Evolutionary conservation across 2,113 vertebrate genomes (phyloP).

Genomic region (Cettia cetti): DNA sequence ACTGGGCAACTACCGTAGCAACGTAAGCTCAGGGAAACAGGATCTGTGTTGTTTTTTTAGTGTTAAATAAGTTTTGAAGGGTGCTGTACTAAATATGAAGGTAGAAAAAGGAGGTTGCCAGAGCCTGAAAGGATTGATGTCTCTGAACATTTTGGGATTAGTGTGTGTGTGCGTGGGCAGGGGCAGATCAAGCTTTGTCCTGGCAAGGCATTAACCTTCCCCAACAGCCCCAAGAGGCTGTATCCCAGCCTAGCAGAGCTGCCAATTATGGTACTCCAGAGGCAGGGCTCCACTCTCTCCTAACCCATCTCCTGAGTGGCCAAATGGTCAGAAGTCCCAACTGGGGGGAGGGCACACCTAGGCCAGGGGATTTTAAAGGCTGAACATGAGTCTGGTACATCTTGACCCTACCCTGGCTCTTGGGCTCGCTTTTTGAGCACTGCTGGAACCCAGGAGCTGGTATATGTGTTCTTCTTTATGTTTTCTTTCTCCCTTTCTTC

Average conservation of each 20-base stretch:
- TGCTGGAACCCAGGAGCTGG: background rate
- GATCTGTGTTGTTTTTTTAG: rapidly evolving
- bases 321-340: background rate
- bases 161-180: too few relatives aligned
- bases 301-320: background rate
- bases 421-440: background rate
- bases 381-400: rapidly evolving
- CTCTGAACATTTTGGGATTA: background rate
- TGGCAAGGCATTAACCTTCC: background rate
- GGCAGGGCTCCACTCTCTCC: background rate
- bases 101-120: background rate
- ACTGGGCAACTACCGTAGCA: background rate
- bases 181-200: background rate
- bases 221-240: background rate
- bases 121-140: background rate
- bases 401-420: rapidly evolving
- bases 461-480: background rate
- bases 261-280: too few relatives aligned
- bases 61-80: background rate
- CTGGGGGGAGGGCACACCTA: rapidly evolving
- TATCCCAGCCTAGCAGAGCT: background rate
- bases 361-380: background rate
- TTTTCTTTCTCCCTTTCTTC: background rate
- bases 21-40: background rate
- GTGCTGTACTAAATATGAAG: background rate